phyloP scores from a whole-genome alignment of 2,113 vertebrate genomes.

The Cromileptes altivelis region DNA sequence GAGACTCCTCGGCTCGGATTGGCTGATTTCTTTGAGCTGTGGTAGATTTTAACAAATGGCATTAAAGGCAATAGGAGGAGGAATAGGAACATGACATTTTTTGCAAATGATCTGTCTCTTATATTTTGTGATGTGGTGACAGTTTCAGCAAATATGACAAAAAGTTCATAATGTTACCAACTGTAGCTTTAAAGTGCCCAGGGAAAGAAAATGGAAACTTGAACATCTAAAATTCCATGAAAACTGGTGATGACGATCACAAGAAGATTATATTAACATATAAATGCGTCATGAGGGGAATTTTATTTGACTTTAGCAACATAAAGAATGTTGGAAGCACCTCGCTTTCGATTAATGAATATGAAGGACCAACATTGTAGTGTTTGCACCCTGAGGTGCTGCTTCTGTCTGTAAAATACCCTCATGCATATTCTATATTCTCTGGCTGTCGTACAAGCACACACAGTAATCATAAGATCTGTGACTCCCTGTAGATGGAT shows the following conservation, averaged over 20 bases:
- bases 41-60: too few relatives aligned
- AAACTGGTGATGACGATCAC: not conserved
- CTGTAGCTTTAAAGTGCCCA: not conserved
- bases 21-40: too few relatives aligned
- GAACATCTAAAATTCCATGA: not conserved
- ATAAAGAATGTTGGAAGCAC: not conserved
- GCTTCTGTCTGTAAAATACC: not conserved
- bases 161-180: too few relatives aligned
- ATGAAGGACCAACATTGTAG: not conserved
- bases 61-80: too few relatives aligned
- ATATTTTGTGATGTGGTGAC: too few relatives aligned
- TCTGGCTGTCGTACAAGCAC: conserved; percentile 3
- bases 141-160: too few relatives aligned
- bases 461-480: conserved; percentile 34
- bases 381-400: not conserved
- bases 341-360: not conserved
- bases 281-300: not conserved
- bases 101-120: too few relatives aligned
- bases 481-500: conserved; percentile 26
- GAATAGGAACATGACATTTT: too few relatives aligned
- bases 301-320: not conserved
- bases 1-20: too few relatives aligned
- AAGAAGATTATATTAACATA: not conserved
- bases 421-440: conserved; percentile 18
- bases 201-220: not conserved